Evolutionary conservation across 1,140 invertebrate genomes (phyloP).

Genomic region (Halesus radiatus): DNA sequence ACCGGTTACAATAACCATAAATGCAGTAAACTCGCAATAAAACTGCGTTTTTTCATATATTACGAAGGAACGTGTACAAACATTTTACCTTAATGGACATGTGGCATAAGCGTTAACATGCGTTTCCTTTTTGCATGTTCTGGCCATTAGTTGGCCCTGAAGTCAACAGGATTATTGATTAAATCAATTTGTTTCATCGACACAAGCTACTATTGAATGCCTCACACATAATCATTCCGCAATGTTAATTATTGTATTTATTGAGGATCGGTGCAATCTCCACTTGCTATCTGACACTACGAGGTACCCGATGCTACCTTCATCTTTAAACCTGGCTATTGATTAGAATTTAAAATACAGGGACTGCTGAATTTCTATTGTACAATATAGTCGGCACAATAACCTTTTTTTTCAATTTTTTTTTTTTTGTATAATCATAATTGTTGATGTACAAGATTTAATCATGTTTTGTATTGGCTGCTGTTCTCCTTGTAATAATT

Average conservation of each 20-base stretch:
- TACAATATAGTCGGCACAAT: too few species aligned
- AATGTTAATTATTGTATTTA: slow-evolving; percentile 1
- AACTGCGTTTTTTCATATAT: too few species aligned
- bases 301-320: not conserved
- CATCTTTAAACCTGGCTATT: slow-evolving; percentile 1
- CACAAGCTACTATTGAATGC: not conserved
- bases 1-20: too few species aligned
- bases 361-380: too few species aligned
- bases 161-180: slow-evolving; percentile 15
- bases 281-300: not conserved
- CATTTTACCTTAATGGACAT: too few species aligned
- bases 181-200: slow-evolving; percentile 5
- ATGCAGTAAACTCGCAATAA: too few species aligned
- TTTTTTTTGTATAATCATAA: too few species aligned
- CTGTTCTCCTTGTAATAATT: too few species aligned
- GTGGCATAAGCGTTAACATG: not conserved
- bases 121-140: not conserved
- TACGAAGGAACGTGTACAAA: too few species aligned
- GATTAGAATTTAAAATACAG: not conserved
- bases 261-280: not conserved
- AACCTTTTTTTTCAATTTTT: too few species aligned
- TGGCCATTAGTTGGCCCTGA: slow-evolving; percentile 1
- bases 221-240: not conserved
- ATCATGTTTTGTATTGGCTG: too few species aligned
- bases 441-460: too few species aligned